Conservation (phyloP, 2,888 invertebrate genomes). For the Meteorus colon region DNA sequence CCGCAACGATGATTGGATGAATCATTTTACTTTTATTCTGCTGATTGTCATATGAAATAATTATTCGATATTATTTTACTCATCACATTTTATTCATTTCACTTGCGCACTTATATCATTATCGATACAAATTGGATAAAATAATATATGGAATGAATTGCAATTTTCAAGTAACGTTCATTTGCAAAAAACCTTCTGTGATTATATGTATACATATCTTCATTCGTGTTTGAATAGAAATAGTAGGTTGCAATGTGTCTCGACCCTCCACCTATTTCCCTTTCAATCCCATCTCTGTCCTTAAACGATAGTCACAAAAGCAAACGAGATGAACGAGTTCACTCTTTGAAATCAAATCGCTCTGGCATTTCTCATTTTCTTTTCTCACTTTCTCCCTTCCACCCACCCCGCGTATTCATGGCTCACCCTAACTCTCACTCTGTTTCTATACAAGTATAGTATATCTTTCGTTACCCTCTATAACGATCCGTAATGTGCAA, state of each 20-base stretch:
- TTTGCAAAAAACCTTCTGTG: conserved; percentile 30
- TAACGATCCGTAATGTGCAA: conserved; percentile 41
- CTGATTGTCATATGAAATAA: background rate
- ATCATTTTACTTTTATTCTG: background rate
- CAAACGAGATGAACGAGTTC: conserved; percentile 46
- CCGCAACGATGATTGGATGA: background rate
- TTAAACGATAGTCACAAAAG: conserved; percentile 38
- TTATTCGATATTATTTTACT: background rate
- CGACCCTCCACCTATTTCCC: background rate
- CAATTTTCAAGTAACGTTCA: conserved; percentile 37
- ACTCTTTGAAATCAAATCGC: conserved; percentile 43
- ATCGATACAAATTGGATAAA: conserved; percentile 23
- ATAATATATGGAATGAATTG: conserved; percentile 46
- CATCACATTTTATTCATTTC: background rate
- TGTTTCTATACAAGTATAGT: background rate
- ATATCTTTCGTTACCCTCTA: conserved; percentile 9
- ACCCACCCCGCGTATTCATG: background rate
- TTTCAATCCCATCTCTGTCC: conserved; percentile 9
- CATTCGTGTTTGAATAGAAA: conserved; percentile 37
- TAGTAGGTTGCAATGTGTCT: conserved; percentile 12
- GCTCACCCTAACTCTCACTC: background rate
- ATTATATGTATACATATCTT: conserved; percentile 3
- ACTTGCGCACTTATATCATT: background rate
- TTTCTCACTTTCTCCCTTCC: conserved; percentile 20
- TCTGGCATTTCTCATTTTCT: conserved; percentile 47